phyloP scores from a whole-genome alignment of 30 jellyfish, hydroid and myxozoan species.

The Haliclystus octoradiatus region DNA sequence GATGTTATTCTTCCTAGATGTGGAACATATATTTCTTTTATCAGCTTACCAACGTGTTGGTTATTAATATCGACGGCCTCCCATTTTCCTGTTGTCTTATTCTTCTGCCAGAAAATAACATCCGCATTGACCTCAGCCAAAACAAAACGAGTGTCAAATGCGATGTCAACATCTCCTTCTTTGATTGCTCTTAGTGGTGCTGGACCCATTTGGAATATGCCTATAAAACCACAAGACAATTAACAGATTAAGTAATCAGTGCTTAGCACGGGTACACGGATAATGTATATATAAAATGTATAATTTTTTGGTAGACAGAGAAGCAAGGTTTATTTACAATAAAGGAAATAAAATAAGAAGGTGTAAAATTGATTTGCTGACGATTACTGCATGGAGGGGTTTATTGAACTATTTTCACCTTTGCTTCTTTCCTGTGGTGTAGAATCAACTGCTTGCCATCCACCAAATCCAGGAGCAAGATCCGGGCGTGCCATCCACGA shows the following conservation, averaged over 20 bases:
- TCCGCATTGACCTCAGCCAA: conserved; percentile 99
- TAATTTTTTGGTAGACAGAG: too few species aligned
- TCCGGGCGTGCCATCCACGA: conserved; percentile 95
- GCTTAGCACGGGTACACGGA: too few species aligned
- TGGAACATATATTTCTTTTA: too few species aligned
- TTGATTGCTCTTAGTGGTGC: conserved; percentile 78
- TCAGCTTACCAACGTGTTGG: conserved; percentile 84
- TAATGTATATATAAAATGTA: too few species aligned
- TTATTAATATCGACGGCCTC: conserved; percentile 41
- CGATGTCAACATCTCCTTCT: conserved; percentile 64
- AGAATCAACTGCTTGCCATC: conserved; percentile 98
- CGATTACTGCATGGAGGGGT: too few species aligned
- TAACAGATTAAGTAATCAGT: too few species aligned
- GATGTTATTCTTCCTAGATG: too few species aligned
- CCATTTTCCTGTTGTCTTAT: conserved; percentile 40
- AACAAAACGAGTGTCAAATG: conserved; percentile 66
- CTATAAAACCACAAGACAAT: too few species aligned
- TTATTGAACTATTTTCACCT: too few species aligned
- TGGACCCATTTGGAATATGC: conserved; percentile 89
- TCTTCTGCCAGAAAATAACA: conserved; percentile 47
- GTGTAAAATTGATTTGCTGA: too few species aligned
- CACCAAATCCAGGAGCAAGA: conserved; percentile 83
- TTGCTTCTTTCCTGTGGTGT: conserved; percentile 94
- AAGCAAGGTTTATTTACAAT: too few species aligned
- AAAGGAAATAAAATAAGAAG: too few species aligned